A percentile compares a stretch with the other conserved stretches of the same genome.
phyloP scores from a whole-genome alignment of 2,888 invertebrate species.

The Agrilus cyanescens region DNA sequence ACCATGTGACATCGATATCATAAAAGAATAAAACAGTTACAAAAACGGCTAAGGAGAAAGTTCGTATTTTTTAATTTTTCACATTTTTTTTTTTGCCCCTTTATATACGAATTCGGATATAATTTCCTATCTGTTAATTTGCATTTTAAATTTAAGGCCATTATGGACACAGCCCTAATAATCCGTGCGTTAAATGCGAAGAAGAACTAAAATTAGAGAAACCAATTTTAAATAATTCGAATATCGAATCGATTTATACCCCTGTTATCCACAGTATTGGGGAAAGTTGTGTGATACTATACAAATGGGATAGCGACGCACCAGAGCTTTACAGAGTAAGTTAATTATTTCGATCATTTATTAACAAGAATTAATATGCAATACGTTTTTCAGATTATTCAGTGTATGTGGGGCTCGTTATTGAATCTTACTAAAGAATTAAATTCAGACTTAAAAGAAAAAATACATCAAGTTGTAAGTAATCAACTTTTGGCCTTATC shows the following conservation, averaged over 20 bases:
- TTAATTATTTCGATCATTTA: background rate
- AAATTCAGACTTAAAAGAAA: background rate
- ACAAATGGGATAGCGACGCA: slow-evolving; percentile 14
- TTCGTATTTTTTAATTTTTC: too few species aligned
- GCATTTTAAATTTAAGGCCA: slow-evolving; percentile 16
- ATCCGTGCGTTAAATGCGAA: slow-evolving; percentile 15
- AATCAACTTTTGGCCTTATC: slow-evolving; percentile 9
- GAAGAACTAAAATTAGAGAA: slow-evolving; percentile 14
- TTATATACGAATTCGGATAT: slow-evolving; percentile 16
- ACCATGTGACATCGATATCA: too few species aligned
- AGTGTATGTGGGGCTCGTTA: slow-evolving; percentile 15
- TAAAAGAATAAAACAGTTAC: too few species aligned
- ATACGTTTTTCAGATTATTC: background rate
- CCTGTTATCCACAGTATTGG: slow-evolving; percentile 21
- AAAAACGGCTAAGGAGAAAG: too few species aligned
- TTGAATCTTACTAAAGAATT: slow-evolving; percentile 10
- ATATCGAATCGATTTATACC: slow-evolving; percentile 19
- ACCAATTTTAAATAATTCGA: slow-evolving; percentile 20
- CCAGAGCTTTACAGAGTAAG: background rate
- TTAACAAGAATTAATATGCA: background rate
- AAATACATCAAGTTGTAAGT: background rate
- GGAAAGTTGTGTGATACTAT: slow-evolving; percentile 20
- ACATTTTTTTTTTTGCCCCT: background rate
- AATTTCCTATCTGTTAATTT: background rate
- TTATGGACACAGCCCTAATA: slow-evolving; percentile 15